Percentiles rank a stretch among this genome's conserved stretches.
Evolutionary conservation across 2,113 vertebrate genomes (phyloP).

Genomic region (Ciconia maguari): DNA sequence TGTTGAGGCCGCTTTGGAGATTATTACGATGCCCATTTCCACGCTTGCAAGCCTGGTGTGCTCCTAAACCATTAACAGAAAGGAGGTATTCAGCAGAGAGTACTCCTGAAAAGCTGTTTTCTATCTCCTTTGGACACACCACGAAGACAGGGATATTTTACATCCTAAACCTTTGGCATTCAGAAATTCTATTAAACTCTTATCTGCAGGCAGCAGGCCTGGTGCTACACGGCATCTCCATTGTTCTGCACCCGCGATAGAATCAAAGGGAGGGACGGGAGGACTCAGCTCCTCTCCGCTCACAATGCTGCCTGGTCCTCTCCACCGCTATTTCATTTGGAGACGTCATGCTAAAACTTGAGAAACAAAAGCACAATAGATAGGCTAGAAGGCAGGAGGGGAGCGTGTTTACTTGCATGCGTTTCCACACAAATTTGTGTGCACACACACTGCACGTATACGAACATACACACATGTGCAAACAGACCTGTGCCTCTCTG

Average conservation of each 20-base stretch:
- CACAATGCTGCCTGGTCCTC: conserved; percentile 45
- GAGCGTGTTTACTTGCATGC: not conserved
- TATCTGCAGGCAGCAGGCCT: conserved; percentile 92
- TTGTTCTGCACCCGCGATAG: conserved; percentile 89
- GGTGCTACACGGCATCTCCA: conserved; percentile 79
- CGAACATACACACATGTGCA: not conserved
- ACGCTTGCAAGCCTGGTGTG: conserved; percentile 44
- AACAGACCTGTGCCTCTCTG: not conserved
- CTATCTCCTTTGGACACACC: conserved; percentile 88
- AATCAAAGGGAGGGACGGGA: conserved; percentile 82
- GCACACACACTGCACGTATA: rapidly evolving
- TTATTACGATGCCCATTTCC: conserved; percentile 39
- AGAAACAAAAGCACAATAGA: conserved; percentile 42
- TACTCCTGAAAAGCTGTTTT: conserved; percentile 86
- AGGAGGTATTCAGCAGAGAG: conserved; percentile 86
- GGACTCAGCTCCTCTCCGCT: conserved; percentile 82
- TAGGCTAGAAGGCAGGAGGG: not conserved
- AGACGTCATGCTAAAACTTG: not conserved
- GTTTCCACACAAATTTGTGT: not conserved
- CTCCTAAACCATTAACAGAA: conserved; percentile 83
- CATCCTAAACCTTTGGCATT: conserved; percentile 91
- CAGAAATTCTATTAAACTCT: conserved; percentile 97
- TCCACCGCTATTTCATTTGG: conserved; percentile 18
- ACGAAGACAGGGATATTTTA: conserved; percentile 85
- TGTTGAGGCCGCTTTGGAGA: not conserved